Evolutionary conservation across 2,113 vertebrate genomes (phyloP).

Genomic region (Prunella fulvescens): DNA sequence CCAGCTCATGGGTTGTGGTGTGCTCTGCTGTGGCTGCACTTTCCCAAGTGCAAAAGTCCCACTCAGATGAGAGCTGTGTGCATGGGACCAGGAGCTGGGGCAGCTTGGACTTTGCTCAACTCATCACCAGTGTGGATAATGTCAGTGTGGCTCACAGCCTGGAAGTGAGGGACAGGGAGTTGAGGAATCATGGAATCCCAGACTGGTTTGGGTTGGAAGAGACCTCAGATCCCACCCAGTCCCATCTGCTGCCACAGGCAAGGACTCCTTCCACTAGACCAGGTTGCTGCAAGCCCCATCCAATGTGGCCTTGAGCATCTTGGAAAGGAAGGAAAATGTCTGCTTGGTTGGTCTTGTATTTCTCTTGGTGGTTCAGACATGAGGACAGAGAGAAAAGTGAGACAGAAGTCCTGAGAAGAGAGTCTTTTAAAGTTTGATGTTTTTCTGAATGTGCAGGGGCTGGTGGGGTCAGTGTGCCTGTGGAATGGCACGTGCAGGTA

Average conservation of each 20-base stretch:
- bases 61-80: background rate
- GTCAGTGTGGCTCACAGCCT: too few relatives aligned
- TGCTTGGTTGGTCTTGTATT: background rate
- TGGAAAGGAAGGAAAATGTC: background rate
- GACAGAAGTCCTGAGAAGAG: background rate
- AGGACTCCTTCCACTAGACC: background rate
- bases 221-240: background rate
- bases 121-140: background rate
- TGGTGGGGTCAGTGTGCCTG: background rate
- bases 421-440: background rate
- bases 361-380: background rate
- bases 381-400: background rate
- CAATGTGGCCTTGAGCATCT: background rate
- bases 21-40: background rate
- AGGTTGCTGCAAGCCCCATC: background rate
- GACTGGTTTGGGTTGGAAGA: background rate
- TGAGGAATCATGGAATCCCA: background rate
- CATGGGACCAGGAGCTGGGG: background rate
- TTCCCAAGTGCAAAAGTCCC: background rate
- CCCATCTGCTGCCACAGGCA: background rate
- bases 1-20: background rate
- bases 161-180: background rate
- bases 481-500: accelerated
- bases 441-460: background rate
- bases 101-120: background rate